These are phyloP conservation scores for Phortica okadai DNA, from an alignment of 2,888 invertebrate genomes.

Conservation along the genomic window DNA sequence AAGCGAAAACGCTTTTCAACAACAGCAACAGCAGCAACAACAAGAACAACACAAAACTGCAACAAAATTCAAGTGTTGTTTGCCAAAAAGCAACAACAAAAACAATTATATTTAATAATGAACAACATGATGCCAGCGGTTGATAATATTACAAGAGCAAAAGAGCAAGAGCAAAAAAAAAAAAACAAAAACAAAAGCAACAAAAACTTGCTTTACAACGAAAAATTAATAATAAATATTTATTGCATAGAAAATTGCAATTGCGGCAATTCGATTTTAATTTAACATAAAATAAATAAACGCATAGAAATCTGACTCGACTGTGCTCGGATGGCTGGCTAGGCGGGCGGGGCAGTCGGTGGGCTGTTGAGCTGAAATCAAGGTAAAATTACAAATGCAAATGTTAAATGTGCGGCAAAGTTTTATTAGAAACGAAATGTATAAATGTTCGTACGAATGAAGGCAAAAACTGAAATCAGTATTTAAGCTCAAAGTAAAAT, in stretches of 20 bases:
- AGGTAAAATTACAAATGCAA: not conserved
- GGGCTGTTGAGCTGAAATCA: not conserved
- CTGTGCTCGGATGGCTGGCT: not conserved
- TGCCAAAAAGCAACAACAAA: not conserved
- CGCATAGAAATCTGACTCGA: not conserved
- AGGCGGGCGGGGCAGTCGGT: too few species aligned
- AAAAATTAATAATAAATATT: slow-evolving; percentile 19
- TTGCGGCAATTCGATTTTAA: slow-evolving; percentile 8
- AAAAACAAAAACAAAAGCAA: not conserved
- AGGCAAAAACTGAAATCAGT: not conserved
- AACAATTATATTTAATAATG: not conserved
- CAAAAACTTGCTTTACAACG: not conserved
- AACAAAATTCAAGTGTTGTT: too few species aligned
- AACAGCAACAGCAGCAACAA: too few species aligned
- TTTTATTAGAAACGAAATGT: too few species aligned
- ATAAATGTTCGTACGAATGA: too few species aligned
- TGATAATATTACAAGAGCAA: not conserved
- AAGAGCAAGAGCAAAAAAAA: too few species aligned
- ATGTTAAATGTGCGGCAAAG: not conserved
- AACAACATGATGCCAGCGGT: not conserved
- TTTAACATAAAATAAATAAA: slow-evolving; percentile 22
- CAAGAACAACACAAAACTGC: too few species aligned
- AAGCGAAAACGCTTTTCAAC: too few species aligned
- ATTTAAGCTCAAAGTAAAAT: slow-evolving; percentile 24
- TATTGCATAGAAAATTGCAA: slow-evolving; percentile 3